phyloP scores from a whole-genome alignment of 2,888 invertebrate genomes.

The Omphaloscelis lunosa region DNA sequence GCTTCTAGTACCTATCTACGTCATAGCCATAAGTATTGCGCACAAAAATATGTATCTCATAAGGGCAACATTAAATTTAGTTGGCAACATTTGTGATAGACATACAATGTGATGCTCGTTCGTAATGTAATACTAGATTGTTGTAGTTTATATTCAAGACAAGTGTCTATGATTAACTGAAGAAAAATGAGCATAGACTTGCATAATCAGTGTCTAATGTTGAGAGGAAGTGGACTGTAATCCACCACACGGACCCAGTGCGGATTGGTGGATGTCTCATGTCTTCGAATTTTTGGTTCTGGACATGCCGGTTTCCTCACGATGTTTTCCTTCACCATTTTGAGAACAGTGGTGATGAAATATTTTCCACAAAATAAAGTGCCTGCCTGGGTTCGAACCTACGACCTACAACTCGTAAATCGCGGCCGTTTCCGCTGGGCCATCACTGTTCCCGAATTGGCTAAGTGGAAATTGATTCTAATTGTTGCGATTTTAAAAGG shows the following conservation, averaged over 20 bases:
- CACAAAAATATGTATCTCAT: constrained; percentile 27
- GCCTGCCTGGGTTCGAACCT: too few species aligned
- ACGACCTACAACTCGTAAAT: too few species aligned
- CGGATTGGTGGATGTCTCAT: too few species aligned
- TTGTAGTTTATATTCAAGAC: constrained; percentile 12
- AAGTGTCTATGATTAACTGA: constrained; percentile 1
- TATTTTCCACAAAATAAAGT: too few species aligned
- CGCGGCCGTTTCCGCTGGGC: too few species aligned
- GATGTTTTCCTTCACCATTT: too few species aligned
- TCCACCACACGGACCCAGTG: too few species aligned
- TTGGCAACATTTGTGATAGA: constrained; percentile 22
- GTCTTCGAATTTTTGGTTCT: too few species aligned
- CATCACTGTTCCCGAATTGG: neutral
- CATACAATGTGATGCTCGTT: constrained; percentile 11
- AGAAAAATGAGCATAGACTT: constrained; percentile 8
- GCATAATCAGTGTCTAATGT: too few species aligned
- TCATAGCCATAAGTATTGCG: constrained; percentile 10
- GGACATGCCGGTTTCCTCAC: too few species aligned
- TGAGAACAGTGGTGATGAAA: too few species aligned
- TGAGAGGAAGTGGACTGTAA: too few species aligned
- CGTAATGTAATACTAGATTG: neutral
- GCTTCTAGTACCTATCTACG: constrained; percentile 2
- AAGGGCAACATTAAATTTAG: constrained; percentile 18
- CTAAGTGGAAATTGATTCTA: neutral
- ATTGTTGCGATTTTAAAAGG: neutral